Base-by-base conservation (phyloP, 2,113 vertebrate genomes). In the Nerophis lumbriciformis region DNA sequence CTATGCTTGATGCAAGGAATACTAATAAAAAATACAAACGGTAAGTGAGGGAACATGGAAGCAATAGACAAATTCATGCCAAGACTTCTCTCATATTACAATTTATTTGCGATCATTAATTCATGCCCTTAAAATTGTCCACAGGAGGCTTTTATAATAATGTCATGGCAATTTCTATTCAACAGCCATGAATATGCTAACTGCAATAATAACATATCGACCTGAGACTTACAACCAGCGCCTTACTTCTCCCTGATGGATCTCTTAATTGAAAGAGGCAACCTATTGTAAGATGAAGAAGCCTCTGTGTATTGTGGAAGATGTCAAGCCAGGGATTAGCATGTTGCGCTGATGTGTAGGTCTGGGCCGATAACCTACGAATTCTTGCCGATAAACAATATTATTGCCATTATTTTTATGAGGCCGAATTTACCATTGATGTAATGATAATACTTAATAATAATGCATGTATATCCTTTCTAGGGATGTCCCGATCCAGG, bases 11-110 rank as follows among this genome's bases (percentile, higher is more conserved):
- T 53, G 47, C 55, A 60, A 62, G 60, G 21, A 61, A 61, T 70
- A 58, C 47, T 3, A 12, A 75, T 42, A 59, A 55, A 55, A 71
- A 61, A 73, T 61, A 62, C 48, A 61, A 65, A 77, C 62, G 2
- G 54, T 37, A 68, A 78, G 51, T 37, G 66, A 37, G 51, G 52
- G 52, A 54, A 36, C 53, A 5, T 14, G 5, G 15, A 8, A 5
- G 6, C 14, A 35, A 13, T 35, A 11, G 6, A 35, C 51, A 13
- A 36, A 28, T 35, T 53, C 13, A 10, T 50, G 4, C 48, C 39
- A 65, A 45, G 16, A 47, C 58, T 4, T 45, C 4, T 12, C 42
- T 12, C 42, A 45, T 42, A 42, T 42, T 42, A 42, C 8, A 9
- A 8, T 59, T 62, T 51, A 72, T 57, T 71, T 66, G 42, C 54